Evolutionary conservation across 2,113 vertebrate species (phyloP), one percentile per base, ranked within the genome.

Genomic region (Vulpes vulpes): DNA sequence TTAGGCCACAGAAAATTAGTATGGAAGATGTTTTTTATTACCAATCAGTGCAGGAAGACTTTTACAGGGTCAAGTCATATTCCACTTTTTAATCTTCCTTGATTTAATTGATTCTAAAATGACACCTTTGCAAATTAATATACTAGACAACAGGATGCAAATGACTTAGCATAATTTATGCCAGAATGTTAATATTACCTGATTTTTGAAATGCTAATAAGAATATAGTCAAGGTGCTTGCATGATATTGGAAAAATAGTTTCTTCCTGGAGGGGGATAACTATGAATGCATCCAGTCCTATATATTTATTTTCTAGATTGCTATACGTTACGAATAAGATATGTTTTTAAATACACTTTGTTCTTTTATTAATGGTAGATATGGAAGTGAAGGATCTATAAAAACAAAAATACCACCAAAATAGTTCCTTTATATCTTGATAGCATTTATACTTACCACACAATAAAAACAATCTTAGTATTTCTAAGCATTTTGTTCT

Each of bases 101-200:
- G 22, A 87, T 78, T 89, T 55, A 62, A 22, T 84, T 92, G 62
- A 83, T 80, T 80, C 30, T 15, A 96, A 95, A 90, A 90, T 67
- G n/a, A 92, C 25, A 73, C 11, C 74, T 90, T 83, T 78, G 49
- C 27, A 87, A 90, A 82, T 82, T 73, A 64, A 30, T 19, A 23
- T 38, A 43, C 2, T 53, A 78, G 55, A 81, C 20, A 91, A 30
- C 38, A 91, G n/a, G 32, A n/a, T 55, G 25, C 15, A 32, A 83
- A 69, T 23, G 43, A 8, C 32, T 91, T 25, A n/a, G 12, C 38
- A 51, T 93, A 76, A 79, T 79, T 57, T 69, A 76, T 27, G 25
- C 17, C 3, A 35, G 20, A 25, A 27, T 96, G 87, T 35, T 79
- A n/a, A 76, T 69, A 78, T 85, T 79, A 20, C 32, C 32, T 78